A percentile compares a stretch with the other conserved stretches of the same genome.
These are phyloP conservation scores for Rhysida immarginata DNA, from an alignment of 1,140 invertebrate genomes.

Conservation along the genomic window DNA sequence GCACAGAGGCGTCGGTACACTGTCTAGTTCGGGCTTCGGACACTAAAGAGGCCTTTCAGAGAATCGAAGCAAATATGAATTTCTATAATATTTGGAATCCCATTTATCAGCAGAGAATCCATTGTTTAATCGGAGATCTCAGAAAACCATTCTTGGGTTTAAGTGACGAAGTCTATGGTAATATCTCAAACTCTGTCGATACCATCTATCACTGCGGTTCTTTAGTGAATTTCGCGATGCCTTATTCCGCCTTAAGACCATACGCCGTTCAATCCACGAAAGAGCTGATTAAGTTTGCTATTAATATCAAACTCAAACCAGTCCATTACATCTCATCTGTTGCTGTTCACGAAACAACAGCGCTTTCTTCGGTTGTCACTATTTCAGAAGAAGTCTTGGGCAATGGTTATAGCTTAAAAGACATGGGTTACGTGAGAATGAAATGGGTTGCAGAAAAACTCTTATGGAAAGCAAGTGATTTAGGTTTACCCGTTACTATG, in stretches of 20 bases:
- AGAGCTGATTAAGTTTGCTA: slow-evolving; percentile 35
- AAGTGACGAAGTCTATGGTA: slow-evolving; percentile 32
- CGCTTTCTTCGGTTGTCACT: too few relatives aligned
- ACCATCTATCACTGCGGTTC: slow-evolving; percentile 38
- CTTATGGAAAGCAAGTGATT: slow-evolving; percentile 25
- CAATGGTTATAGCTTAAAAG: slow-evolving; percentile 29
- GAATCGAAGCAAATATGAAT: slow-evolving; percentile 26
- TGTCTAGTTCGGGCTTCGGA: slow-evolving; percentile 32
- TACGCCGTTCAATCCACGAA: slow-evolving; percentile 36
- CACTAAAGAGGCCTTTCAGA: slow-evolving; percentile 20
- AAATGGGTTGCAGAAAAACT: slow-evolving; percentile 40
- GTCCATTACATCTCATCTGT: slow-evolving; percentile 28
- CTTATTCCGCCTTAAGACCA: slow-evolving; percentile 33
- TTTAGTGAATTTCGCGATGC: slow-evolving; percentile 36
- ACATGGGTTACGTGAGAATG: slow-evolving; percentile 35
- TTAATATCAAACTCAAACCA: slow-evolving; percentile 36
- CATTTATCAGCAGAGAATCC: slow-evolving; percentile 24
- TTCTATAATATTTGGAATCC: slow-evolving; percentile 26
- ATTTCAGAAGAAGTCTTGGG: slow-evolving; percentile 29
- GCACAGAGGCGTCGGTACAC: slow-evolving; percentile 31
- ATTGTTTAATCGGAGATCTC: slow-evolving; percentile 32
- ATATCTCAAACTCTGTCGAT: slow-evolving; percentile 34
- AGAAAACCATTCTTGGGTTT: slow-evolving; percentile 34
- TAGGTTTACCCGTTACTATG: slow-evolving; percentile 34
- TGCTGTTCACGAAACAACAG: slow-evolving; percentile 26